phyloP scores from a whole-genome alignment of 2,113 vertebrate genomes.

The Addax nasomaculatus region DNA sequence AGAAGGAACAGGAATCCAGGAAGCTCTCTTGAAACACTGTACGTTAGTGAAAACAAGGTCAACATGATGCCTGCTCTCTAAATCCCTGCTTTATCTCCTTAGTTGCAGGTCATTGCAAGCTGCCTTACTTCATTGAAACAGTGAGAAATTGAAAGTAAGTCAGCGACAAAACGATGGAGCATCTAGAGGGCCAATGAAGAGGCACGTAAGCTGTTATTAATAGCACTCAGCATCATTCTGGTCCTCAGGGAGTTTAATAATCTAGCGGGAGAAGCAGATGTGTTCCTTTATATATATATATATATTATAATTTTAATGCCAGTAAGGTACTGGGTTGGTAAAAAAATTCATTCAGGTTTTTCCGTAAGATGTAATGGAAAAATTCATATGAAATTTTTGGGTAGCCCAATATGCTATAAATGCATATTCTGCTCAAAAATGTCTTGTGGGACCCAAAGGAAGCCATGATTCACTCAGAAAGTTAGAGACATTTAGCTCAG shows the following conservation, averaged over 20 bases:
- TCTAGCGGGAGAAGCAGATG: not conserved
- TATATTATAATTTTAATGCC: not conserved
- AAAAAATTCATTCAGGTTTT: not conserved
- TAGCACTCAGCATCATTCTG: not conserved
- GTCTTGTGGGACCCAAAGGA: not conserved
- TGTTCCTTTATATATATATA: not conserved
- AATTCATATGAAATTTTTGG: not conserved
- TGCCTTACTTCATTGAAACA: not conserved
- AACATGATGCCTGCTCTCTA: not conserved
- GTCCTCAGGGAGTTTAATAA: not conserved
- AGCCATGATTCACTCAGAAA: not conserved
- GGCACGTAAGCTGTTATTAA: rapidly evolving
- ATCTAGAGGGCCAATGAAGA: rapidly evolving
- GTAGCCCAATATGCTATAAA: not conserved
- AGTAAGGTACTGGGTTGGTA: not conserved
- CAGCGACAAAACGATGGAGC: not conserved
- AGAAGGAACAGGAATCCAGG: not conserved
- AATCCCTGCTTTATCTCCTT: not conserved
- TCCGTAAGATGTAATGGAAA: not conserved
- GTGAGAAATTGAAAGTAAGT: not conserved
- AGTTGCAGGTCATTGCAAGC: not conserved
- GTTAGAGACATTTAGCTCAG: not conserved
- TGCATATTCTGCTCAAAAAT: not conserved
- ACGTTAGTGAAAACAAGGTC: not conserved
- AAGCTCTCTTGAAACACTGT: not conserved